Percentiles rank a stretch among this genome's conserved stretches.
phyloP scores from a whole-genome alignment of 2,888 invertebrate species.

The Schizotus pectinicornis region DNA sequence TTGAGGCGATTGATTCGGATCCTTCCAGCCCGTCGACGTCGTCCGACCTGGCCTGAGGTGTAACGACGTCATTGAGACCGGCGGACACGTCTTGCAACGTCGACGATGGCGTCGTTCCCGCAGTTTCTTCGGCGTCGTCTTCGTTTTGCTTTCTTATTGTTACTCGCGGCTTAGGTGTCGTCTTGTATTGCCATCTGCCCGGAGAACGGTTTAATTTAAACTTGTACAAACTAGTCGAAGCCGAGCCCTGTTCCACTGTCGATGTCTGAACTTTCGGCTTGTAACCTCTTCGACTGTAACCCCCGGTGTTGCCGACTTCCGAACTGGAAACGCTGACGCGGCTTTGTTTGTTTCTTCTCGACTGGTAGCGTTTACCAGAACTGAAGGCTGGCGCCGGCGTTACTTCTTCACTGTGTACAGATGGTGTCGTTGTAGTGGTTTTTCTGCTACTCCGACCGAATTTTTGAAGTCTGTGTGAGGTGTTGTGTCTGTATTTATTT shows the following conservation, averaged over 20 bases:
- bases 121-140: conserved; percentile 60
- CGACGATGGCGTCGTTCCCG: conserved; percentile 44
- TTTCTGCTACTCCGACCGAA: conserved; percentile 57
- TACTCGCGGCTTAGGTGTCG: conserved; percentile 85
- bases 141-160: conserved; percentile 75
- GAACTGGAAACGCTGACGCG: conserved; percentile 22
- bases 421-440: conserved; percentile 66
- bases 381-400: conserved; percentile 55
- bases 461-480: conserved; percentile 54
- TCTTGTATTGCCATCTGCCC: conserved; percentile 91
- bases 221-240: conserved; percentile 74
- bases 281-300: conserved; percentile 66
- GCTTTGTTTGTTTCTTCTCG: conserved; percentile 53
- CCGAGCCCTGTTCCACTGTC: conserved; percentile 62
- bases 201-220: conserved; percentile 82
- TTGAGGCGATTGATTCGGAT: conserved; percentile 72
- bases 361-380: conserved; percentile 63
- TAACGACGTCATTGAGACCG: conserved; percentile 61
- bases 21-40: conserved; percentile 71
- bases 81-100: conserved; percentile 38
- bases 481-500: conserved; percentile 58
- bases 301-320: conserved; percentile 53
- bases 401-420: conserved; percentile 68
- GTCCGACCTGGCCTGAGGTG: conserved; percentile 63
- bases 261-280: conserved; percentile 69